A percentile compares a stretch with the other conserved stretches of the same genome.
Evolutionary conservation across 2,113 vertebrate genomes (phyloP).

Genomic region (Hypomesus transpacificus): DNA sequence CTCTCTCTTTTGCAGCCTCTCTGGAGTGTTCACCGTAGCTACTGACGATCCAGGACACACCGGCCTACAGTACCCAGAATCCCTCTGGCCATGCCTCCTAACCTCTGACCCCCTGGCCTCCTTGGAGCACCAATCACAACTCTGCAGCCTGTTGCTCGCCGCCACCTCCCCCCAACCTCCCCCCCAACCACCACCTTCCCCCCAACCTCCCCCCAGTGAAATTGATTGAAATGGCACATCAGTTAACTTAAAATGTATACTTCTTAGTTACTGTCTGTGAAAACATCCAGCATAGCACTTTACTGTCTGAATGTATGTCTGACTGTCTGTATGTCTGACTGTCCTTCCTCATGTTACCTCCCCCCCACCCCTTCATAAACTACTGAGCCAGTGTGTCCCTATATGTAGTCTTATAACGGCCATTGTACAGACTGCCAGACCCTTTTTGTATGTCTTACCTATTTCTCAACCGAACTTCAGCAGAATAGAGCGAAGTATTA

Average conservation of each 20-base stretch:
- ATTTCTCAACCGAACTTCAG: conserved; percentile 13
- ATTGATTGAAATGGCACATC: neutral
- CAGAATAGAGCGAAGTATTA: conserved; percentile 28
- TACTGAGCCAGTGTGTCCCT: conserved; percentile 32
- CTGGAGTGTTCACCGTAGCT: conserved; percentile 75
- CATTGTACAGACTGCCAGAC: neutral
- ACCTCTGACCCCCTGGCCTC: neutral
- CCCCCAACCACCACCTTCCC: neutral
- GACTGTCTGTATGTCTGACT: too few relatives aligned
- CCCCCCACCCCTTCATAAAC: conserved; percentile 8
- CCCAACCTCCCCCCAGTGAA: too few relatives aligned
- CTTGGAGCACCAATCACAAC: conserved; percentile 3
- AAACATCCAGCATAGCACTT: conserved; percentile 51
- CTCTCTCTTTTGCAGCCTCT: conserved; percentile 59
- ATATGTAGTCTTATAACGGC: conserved; percentile 24
- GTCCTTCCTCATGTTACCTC: conserved; percentile 25
- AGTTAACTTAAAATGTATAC: conserved; percentile 4
- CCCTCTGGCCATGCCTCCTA: neutral
- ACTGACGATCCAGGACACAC: conserved; percentile 13
- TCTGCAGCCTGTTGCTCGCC: neutral
- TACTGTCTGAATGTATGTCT: conserved; percentile 21
- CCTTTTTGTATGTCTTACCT: neutral
- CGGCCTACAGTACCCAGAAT: conserved; percentile 19
- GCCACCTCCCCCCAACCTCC: neutral
- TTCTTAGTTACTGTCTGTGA: conserved; percentile 34